phyloP scores from a whole-genome alignment of 2,888 invertebrate species.

The Pogonocherus hispidulus region DNA sequence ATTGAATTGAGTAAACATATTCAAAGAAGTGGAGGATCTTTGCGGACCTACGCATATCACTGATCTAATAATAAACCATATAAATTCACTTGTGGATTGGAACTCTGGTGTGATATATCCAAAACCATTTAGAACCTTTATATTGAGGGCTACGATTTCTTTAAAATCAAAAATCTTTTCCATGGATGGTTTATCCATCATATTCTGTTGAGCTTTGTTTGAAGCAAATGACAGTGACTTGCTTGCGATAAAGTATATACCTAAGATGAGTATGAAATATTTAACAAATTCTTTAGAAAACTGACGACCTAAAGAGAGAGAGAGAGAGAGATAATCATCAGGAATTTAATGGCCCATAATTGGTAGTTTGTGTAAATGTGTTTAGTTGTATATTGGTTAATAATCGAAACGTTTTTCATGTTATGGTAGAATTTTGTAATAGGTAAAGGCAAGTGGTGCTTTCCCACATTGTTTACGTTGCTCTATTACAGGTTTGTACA shows the following conservation, averaged over 20 bases:
- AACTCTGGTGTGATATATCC: constrained; percentile 7
- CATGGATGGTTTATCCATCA: neutral
- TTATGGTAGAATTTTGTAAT: neutral
- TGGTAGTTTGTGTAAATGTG: neutral
- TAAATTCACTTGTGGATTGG: neutral
- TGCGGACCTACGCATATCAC: neutral
- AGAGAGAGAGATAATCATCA: too few relatives aligned
- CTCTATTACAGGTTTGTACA: neutral
- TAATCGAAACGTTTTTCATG: neutral
- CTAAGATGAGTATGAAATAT: neutral
- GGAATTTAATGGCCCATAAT: neutral
- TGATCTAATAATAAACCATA: neutral
- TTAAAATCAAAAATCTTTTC: neutral
- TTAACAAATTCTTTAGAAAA: neutral
- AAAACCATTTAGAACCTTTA: neutral
- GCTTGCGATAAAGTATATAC: too few relatives aligned
- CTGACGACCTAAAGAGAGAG: too few relatives aligned
- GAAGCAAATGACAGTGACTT: neutral
- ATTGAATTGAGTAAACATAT: too few relatives aligned
- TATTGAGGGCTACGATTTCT: neutral
- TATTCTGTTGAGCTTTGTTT: neutral
- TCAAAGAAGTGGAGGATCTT: too few relatives aligned
- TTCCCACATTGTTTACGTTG: neutral
- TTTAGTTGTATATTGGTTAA: neutral
- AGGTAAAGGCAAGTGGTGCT: neutral